These are phyloP conservation scores for Gobionotothen gibberifrons DNA, from an alignment of 2,797 vertebrate species.

Conservation along the genomic window DNA sequence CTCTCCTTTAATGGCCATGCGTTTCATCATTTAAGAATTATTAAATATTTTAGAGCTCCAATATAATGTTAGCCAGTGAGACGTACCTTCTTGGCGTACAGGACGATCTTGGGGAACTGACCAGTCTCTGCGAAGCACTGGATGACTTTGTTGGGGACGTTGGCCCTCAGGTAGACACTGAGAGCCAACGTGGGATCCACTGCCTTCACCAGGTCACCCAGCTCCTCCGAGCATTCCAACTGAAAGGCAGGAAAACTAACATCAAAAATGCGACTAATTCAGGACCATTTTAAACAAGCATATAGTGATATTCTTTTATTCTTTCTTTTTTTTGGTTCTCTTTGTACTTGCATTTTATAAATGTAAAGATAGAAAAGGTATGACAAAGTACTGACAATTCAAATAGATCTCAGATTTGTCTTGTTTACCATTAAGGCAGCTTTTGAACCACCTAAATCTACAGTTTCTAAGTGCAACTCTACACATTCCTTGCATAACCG, in stretches of 20 bases:
- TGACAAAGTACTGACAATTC: background rate
- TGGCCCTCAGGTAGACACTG: conserved; percentile 96
- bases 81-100: conserved; percentile 97
- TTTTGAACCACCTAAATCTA: conserved; percentile 8
- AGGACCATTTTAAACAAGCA: background rate
- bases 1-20: background rate
- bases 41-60: background rate
- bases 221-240: conserved; percentile 98
- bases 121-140: conserved; percentile 99
- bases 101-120: conserved; percentile 98
- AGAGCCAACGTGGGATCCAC: conserved; percentile 97
- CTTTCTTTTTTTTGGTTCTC: background rate
- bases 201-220: conserved; percentile 97
- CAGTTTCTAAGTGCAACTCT: conserved; percentile 21
- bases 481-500: conserved; percentile 54
- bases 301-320: background rate
- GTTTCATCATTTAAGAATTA: background rate
- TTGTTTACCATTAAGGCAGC: background rate
- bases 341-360: background rate
- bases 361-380: no score
- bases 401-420: background rate
- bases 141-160: conserved; percentile 98
- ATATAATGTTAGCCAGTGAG: background rate
- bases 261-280: conserved; percentile 2
- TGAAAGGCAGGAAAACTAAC: conserved; percentile 62